phyloP scores from a whole-genome alignment of 2,797 vertebrate genomes.

The Arvicola amphibius region DNA sequence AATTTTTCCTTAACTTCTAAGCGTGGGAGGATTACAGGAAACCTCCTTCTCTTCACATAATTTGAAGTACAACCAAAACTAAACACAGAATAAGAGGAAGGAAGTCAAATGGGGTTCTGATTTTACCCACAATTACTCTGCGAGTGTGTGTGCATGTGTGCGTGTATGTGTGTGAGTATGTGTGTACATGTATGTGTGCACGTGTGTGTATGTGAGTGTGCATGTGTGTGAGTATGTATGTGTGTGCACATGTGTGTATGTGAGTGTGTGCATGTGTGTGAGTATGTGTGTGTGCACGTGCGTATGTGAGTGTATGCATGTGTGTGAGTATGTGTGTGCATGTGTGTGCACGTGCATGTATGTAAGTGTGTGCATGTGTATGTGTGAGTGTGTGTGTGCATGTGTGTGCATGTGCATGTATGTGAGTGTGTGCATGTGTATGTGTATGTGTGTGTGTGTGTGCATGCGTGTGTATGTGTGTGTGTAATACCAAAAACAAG shows the following conservation, averaged over 20 bases:
- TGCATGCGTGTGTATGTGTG: background rate
- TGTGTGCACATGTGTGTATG: background rate
- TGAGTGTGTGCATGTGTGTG: background rate
- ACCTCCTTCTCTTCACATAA: background rate
- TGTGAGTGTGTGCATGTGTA: background rate
- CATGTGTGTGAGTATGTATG: background rate
- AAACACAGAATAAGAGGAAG: conserved; percentile 52
- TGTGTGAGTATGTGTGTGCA: background rate
- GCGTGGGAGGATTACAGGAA: background rate
- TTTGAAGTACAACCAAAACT: conserved; percentile 57
- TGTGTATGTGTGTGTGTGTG: background rate
- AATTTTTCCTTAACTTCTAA: background rate
- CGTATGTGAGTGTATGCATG: background rate
- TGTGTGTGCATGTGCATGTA: background rate
- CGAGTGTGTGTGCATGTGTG: background rate
- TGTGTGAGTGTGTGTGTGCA: background rate
- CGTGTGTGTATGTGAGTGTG: background rate
- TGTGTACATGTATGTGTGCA: background rate
- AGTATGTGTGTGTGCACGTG: background rate
- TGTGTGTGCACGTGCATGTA: background rate
- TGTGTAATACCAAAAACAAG: background rate
- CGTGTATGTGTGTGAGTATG: background rate
- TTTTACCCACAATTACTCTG: background rate
- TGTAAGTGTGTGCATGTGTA: background rate
- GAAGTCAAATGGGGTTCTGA: background rate